phyloP scores from a whole-genome alignment of 2,113 vertebrate genomes.

The Microtus richardsoni region DNA sequence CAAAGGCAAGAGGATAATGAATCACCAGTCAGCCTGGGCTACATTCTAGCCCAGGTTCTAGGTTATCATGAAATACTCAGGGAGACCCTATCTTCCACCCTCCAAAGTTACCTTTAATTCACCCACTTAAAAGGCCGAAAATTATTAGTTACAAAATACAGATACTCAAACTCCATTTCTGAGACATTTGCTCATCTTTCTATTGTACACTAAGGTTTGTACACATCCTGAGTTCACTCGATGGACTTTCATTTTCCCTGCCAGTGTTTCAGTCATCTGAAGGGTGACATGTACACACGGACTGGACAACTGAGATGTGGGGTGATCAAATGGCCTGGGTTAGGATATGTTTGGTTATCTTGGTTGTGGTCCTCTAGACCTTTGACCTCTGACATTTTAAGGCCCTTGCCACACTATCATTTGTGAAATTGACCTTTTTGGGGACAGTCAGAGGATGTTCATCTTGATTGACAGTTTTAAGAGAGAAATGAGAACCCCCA shows the following conservation, averaged over 20 bases:
- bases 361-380: not conserved
- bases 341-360: not conserved
- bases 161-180: constrained; percentile 4
- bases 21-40: not conserved
- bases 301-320: not conserved
- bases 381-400: not conserved
- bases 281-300: not conserved
- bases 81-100: not conserved
- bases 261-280: not conserved
- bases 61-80: not conserved
- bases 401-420: not conserved
- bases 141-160: constrained; percentile 21
- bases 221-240: not conserved
- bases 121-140: not conserved
- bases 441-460: not conserved
- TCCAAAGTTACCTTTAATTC: not conserved
- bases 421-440: not conserved
- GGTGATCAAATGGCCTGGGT: not conserved
- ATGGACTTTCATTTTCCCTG: not conserved
- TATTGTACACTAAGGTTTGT: not conserved
- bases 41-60: not conserved
- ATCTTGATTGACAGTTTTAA: not conserved
- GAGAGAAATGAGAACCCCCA: constrained; percentile 5
- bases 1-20: not conserved
- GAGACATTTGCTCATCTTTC: not conserved